These are phyloP conservation scores for Platichthys flesus DNA, from an alignment of 2,113 vertebrate species.

Conservation along the genomic window DNA sequence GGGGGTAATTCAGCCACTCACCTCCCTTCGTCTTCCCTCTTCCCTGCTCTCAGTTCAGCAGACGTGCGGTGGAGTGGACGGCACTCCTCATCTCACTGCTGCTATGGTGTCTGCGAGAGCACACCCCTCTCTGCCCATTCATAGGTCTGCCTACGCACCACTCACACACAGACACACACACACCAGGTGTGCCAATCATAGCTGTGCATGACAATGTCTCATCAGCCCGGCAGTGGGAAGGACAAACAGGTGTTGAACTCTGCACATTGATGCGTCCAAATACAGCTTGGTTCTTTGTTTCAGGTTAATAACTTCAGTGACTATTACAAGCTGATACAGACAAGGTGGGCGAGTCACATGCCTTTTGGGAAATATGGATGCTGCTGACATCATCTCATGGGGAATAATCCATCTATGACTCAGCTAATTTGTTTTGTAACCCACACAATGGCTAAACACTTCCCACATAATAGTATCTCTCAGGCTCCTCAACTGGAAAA, in stretches of 20 bases:
- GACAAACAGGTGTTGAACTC: not conserved
- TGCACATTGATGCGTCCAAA: slow-evolving; percentile 1
- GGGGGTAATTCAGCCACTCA: slow-evolving; percentile 47
- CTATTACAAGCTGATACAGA: not conserved
- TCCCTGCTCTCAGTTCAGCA: slow-evolving; percentile 60
- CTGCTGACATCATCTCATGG: slow-evolving; percentile 43
- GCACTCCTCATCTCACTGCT: slow-evolving; percentile 73
- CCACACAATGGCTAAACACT: slow-evolving; percentile 23
- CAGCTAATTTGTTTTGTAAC: slow-evolving; percentile 49
- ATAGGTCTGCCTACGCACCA: slow-evolving; percentile 68
- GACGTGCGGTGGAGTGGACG: slow-evolving; percentile 65
- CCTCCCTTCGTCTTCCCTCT: slow-evolving; percentile 43
- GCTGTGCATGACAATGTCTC: slow-evolving; percentile 23
- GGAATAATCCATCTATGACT: slow-evolving; percentile 52
- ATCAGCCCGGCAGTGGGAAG: slow-evolving; percentile 3
- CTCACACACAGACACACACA: slow-evolving; percentile 39
- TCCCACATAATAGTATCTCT: slow-evolving; percentile 7
- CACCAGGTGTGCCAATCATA: slow-evolving; percentile 48
- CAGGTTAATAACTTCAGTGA: slow-evolving; percentile 13
- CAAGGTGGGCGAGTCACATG: not conserved
- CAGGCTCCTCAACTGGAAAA: slow-evolving; percentile 10
- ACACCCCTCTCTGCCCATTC: slow-evolving; percentile 77
- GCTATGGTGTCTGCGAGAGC: slow-evolving; percentile 65
- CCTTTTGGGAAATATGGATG: not conserved
- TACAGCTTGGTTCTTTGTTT: not conserved